Evolutionary conservation across 1,140 invertebrate genomes (phyloP).

Genomic region (Liolophura sinensis): DNA sequence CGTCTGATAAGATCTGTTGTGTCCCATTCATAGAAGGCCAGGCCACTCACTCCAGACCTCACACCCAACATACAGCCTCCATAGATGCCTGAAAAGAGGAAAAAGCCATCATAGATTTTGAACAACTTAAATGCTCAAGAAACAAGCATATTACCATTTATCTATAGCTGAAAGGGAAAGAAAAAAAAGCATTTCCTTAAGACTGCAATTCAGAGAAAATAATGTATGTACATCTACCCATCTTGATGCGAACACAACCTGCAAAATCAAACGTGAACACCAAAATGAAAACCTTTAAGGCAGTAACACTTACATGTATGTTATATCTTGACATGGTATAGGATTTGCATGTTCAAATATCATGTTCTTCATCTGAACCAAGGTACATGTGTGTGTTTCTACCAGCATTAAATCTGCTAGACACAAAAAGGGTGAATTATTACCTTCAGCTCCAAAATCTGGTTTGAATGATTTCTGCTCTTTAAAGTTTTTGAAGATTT

Average conservation of each 20-base stretch:
- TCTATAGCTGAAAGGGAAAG: conserved; percentile 1
- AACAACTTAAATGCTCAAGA: background rate
- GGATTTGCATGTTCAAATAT: too few relatives aligned
- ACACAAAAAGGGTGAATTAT: conserved; percentile 1
- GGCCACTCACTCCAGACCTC: conserved; percentile 81
- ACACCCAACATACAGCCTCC: conserved; percentile 94
- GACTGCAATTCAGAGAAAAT: too few relatives aligned
- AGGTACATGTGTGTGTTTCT: too few relatives aligned
- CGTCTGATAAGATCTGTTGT: conserved; percentile 86
- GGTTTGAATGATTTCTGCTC: conserved; percentile 94
- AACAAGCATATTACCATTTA: background rate
- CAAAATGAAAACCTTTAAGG: too few relatives aligned
- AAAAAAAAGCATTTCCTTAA: background rate
- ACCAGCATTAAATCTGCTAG: too few relatives aligned
- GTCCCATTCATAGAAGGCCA: conserved; percentile 99
- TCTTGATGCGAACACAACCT: background rate
- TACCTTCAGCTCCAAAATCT: conserved; percentile 89
- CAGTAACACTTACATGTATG: too few relatives aligned
- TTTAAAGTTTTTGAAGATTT: conserved; percentile 98
- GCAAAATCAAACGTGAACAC: too few relatives aligned
- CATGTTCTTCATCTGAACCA: too few relatives aligned
- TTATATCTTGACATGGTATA: too few relatives aligned
- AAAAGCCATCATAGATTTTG: too few relatives aligned
- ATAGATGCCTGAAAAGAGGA: conserved; percentile 77
- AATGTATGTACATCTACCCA: background rate